Conservation (phyloP, 2,113 vertebrate species). For the Poeciliopsis turrubarensis region DNA sequence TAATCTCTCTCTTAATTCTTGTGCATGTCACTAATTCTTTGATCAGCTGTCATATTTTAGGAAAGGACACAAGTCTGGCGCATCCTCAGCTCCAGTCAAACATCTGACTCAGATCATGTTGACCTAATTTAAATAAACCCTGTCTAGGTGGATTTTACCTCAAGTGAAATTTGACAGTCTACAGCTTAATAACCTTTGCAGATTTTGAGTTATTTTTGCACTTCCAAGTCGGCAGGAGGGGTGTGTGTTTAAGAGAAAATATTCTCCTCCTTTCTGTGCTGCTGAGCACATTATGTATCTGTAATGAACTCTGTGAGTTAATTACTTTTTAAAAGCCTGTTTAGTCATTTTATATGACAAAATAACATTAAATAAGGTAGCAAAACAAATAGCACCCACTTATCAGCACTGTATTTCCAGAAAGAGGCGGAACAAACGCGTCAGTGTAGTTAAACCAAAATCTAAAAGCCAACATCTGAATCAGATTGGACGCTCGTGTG, state of each 20-base stretch:
- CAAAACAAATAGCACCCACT: conserved; percentile 29
- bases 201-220: conserved; percentile 67
- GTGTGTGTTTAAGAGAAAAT: conserved; percentile 6
- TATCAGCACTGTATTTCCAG: conserved; percentile 18
- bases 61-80: conserved; percentile 44
- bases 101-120: conserved; percentile 27
- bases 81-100: conserved; percentile 46
- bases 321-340: conserved; percentile 9
- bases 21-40: conserved; percentile 34
- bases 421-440: conserved; percentile 12
- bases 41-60: conserved; percentile 51
- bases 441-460: conserved; percentile 6
- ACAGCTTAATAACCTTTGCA: conserved; percentile 75
- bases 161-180: conserved; percentile 68
- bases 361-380: not conserved
- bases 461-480: conserved; percentile 21
- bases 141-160: conserved; percentile 49
- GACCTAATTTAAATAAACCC: conserved; percentile 46
- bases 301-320: conserved; percentile 13
- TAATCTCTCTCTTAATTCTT: conserved; percentile 20
- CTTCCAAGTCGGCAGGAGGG: conserved; percentile 37
- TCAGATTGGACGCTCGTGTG: conserved; percentile 28
- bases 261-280: conserved; percentile 13
- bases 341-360: conserved; percentile 24
- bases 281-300: conserved; percentile 6